Conservation (phyloP, 2,113 vertebrate genomes). For the Macquaria ambigua region DNA sequence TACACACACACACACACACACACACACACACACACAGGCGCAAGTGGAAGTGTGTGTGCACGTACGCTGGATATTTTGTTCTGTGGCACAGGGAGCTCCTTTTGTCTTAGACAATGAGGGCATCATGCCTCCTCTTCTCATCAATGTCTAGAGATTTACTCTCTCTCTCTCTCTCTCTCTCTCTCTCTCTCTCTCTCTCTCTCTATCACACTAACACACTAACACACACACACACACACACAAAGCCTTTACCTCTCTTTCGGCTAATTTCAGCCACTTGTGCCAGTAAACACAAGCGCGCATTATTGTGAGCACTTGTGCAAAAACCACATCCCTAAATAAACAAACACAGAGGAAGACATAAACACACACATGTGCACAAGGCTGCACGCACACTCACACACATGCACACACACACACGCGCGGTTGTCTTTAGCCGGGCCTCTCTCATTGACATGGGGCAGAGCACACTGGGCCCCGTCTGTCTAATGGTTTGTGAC, state of each 20-base stretch:
- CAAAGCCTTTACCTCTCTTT: slow-evolving; percentile 44
- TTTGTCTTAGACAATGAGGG: slow-evolving; percentile 80
- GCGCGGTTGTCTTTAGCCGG: slow-evolving; percentile 30
- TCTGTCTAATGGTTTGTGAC: slow-evolving; percentile 85
- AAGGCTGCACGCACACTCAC: background rate
- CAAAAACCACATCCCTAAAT: slow-evolving; percentile 39
- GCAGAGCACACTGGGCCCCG: slow-evolving; percentile 67
- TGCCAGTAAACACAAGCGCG: slow-evolving; percentile 29
- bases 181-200: background rate
- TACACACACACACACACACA: slow-evolving; percentile 18
- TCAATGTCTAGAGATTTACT: slow-evolving; percentile 55
- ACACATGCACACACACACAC: slow-evolving; percentile 7
- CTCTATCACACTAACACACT: slow-evolving; percentile 9
- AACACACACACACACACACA: slow-evolving; percentile 29
- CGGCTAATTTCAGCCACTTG: slow-evolving; percentile 30
- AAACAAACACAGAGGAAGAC: slow-evolving; percentile 15
- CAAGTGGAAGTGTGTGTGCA: slow-evolving; percentile 20
- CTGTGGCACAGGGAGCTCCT: slow-evolving; percentile 55
- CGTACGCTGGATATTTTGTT: slow-evolving; percentile 44
- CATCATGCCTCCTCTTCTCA: slow-evolving; percentile 69
- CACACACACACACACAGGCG: background rate
- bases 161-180: background rate
- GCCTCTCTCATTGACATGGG: slow-evolving; percentile 79
- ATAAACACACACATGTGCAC: background rate
- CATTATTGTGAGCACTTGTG: slow-evolving; percentile 37